These are phyloP conservation scores for Sylvietta virens DNA, from an alignment of 2,113 vertebrate genomes.

Conservation along the genomic window DNA sequence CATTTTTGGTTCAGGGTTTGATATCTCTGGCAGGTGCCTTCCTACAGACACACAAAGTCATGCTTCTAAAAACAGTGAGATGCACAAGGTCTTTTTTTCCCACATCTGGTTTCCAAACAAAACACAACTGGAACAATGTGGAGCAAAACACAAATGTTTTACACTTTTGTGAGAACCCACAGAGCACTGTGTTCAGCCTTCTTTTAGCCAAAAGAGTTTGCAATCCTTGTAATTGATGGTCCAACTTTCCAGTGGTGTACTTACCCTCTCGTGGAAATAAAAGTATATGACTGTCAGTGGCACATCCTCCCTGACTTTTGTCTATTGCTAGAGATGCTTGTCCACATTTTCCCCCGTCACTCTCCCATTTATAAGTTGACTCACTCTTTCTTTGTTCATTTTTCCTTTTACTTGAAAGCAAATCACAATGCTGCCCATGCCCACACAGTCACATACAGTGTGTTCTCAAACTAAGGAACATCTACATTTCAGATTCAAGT, in stretches of 20 bases:
- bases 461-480: background rate
- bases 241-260: background rate
- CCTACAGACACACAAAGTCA: background rate
- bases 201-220: background rate
- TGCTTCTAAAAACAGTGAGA: background rate
- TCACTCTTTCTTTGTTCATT: background rate
- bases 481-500: background rate
- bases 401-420: background rate
- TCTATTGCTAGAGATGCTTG: background rate
- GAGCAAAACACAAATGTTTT: background rate
- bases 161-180: background rate
- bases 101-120: background rate
- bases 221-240: background rate
- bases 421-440: background rate
- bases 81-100: too few species aligned
- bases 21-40: background rate
- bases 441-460: background rate
- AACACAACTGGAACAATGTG: background rate
- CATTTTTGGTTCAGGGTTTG: background rate
- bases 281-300: background rate
- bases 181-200: background rate
- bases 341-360: background rate
- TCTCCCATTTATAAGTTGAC: background rate
- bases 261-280: background rate
- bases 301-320: background rate